Conservation (phyloP, 2,888 invertebrate genomes). For the Plagodis dolabraria region DNA sequence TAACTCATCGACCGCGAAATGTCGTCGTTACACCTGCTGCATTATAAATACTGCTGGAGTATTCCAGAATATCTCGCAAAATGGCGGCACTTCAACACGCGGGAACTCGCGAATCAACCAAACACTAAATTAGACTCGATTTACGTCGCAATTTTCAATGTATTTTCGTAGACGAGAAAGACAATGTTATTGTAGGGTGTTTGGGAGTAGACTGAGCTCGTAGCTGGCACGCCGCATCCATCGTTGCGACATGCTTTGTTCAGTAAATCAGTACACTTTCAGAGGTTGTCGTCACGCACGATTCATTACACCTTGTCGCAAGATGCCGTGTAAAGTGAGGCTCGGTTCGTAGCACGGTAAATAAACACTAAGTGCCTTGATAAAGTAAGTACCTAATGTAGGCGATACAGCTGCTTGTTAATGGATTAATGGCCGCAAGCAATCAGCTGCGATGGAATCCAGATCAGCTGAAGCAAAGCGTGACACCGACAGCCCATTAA, state of each 20-base stretch:
- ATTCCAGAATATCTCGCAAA: constrained; percentile 47
- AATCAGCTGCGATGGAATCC: constrained; percentile 7
- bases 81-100: constrained; percentile 33
- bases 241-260: constrained; percentile 61
- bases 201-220: constrained; percentile 65
- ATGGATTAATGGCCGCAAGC: constrained; percentile 1
- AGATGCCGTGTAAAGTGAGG: constrained; percentile 41
- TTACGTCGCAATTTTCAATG: constrained; percentile 37
- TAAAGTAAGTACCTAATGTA: constrained; percentile 2
- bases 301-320: constrained; percentile 45
- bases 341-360: constrained; percentile 17
- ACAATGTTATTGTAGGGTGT: constrained; percentile 69
- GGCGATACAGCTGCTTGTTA: constrained; percentile 1
- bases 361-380: constrained; percentile 14
- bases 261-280: constrained; percentile 63
- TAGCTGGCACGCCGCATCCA: constrained; percentile 62
- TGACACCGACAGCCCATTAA: neutral
- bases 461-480: neutral
- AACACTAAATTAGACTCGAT: constrained; percentile 39
- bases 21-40: constrained; percentile 39
- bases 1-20: constrained; percentile 30
- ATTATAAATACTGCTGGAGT: constrained; percentile 42
- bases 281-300: constrained; percentile 56
- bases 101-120: constrained; percentile 28
- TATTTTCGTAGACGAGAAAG: constrained; percentile 36